Evolutionary conservation across 2,113 vertebrate species (phyloP).

Genomic region (Gasterosteus nipponicus): DNA sequence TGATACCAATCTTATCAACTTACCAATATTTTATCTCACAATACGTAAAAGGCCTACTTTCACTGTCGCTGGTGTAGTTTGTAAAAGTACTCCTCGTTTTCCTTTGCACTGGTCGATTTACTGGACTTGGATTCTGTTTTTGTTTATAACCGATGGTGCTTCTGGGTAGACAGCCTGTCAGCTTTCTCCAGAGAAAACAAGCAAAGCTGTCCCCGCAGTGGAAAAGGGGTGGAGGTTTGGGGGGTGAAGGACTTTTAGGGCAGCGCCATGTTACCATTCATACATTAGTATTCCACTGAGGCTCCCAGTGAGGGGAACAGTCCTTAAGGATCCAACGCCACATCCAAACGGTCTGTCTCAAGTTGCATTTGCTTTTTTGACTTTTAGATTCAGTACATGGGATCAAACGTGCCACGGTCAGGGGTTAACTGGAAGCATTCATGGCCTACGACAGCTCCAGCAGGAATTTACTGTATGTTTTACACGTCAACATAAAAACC

Average conservation of each 20-base stretch:
- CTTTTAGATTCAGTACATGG: neutral
- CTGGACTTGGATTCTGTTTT: constrained; percentile 51
- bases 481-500: neutral
- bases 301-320: constrained; percentile 49
- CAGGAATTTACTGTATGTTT: constrained; percentile 2
- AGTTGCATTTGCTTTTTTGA: neutral
- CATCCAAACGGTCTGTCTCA: constrained; percentile 40
- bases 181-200: constrained; percentile 58
- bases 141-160: constrained; percentile 55
- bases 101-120: constrained; percentile 41
- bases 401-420: neutral
- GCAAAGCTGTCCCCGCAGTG: constrained; percentile 50
- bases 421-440: neutral
- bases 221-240: neutral
- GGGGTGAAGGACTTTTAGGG: constrained; percentile 58
- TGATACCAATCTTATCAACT: neutral
- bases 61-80: neutral
- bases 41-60: constrained; percentile 1
- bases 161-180: constrained; percentile 64
- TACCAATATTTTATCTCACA: neutral
- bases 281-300: constrained; percentile 76
- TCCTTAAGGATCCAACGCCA: constrained; percentile 55
- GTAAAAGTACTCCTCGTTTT: neutral
- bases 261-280: constrained; percentile 60
- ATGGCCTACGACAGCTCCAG: neutral